These are phyloP conservation scores for Tragelaphus strepsiceros DNA, from an alignment of 2,113 vertebrate species.

Conservation along the genomic window DNA sequence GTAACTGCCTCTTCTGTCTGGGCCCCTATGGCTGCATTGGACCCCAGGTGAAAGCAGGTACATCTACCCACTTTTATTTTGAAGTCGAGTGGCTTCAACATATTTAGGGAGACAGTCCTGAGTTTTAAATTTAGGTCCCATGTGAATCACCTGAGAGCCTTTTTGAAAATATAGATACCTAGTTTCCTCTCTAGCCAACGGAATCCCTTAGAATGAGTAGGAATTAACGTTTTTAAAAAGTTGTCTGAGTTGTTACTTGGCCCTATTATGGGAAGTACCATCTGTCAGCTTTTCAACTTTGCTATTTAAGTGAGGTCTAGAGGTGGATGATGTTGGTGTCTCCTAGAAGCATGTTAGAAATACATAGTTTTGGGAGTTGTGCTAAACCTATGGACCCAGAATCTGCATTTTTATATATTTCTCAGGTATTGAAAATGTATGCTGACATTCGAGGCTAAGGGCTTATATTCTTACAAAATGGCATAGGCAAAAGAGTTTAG, in stretches of 20 bases:
- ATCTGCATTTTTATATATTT: neutral
- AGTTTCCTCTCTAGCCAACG: neutral
- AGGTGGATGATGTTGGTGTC: fast-evolving
- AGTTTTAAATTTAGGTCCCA: neutral
- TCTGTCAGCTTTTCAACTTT: neutral
- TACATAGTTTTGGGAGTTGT: neutral
- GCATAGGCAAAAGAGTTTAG: neutral
- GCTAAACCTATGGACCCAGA: too few relatives aligned
- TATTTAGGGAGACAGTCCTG: neutral
- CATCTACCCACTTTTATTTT: neutral
- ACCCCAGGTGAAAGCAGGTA: neutral
- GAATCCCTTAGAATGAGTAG: neutral
- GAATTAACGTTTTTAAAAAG: neutral
- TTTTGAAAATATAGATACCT: neutral
- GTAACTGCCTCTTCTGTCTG: neutral
- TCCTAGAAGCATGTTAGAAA: neutral
- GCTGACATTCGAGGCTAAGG: neutral
- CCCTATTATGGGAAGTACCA: neutral
- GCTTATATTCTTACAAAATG: neutral
- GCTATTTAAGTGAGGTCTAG: too few relatives aligned
- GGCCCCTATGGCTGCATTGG: neutral
- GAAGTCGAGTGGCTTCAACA: neutral
- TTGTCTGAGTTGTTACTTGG: neutral
- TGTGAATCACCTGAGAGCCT: neutral
- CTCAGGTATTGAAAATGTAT: neutral